Evolutionary conservation across 2,888 invertebrate genomes (phyloP).

Genomic region (Drosophila merina): DNA sequence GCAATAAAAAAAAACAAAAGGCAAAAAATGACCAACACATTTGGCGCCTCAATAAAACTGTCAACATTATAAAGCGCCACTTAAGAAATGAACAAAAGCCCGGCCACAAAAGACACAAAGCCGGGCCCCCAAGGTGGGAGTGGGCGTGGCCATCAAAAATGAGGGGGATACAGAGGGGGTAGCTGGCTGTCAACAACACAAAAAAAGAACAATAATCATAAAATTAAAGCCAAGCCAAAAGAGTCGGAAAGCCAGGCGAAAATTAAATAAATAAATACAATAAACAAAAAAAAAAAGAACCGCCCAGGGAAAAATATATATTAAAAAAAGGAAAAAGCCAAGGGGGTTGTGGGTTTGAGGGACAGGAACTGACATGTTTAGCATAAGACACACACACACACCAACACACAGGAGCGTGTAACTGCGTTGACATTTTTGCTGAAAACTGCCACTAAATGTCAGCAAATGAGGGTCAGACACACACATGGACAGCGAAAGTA

Average conservation of each 20-base stretch:
- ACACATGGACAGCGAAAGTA: constrained; percentile 16
- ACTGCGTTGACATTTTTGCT: constrained; percentile 69
- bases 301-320: constrained; percentile 12
- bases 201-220: constrained; percentile 70
- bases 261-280: constrained; percentile 68
- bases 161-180: background rate
- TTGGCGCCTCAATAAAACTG: constrained; percentile 76
- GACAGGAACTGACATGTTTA: constrained; percentile 50
- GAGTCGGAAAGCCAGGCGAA: constrained; percentile 55
- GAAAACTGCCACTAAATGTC: constrained; percentile 77
- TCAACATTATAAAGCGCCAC: constrained; percentile 76
- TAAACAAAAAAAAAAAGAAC: constrained; percentile 26
- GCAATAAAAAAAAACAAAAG: constrained; percentile 42
- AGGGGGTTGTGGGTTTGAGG: background rate
- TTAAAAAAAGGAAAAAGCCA: background rate
- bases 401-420: constrained; percentile 1
- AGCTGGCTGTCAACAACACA: background rate
- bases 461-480: constrained; percentile 71
- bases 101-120: constrained; percentile 17
- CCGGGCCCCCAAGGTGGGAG: constrained; percentile 9
- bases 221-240: constrained; percentile 68
- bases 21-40: constrained; percentile 58
- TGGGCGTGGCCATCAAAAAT: constrained; percentile 6
- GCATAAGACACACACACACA: constrained; percentile 60
- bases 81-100: constrained; percentile 74